These are phyloP conservation scores for Drosophila pruinosa DNA, from an alignment of 1,140 invertebrate species.

Conservation along the genomic window DNA sequence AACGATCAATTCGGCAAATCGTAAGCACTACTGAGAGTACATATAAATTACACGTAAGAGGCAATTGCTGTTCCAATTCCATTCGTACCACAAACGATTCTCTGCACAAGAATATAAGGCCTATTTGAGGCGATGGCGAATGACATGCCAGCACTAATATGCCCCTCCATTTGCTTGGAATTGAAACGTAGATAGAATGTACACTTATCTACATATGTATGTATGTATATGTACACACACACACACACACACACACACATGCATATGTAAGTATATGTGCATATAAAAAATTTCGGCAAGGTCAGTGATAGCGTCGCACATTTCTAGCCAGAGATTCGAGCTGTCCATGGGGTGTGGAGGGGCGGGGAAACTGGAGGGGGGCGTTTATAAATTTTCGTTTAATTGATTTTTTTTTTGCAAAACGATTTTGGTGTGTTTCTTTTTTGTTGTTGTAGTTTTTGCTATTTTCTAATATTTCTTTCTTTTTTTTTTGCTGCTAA, in stretches of 20 bases:
- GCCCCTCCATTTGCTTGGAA: too few relatives aligned
- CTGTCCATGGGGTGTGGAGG: background rate
- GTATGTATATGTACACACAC: too few relatives aligned
- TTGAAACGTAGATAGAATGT: background rate
- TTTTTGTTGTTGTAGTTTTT: too few relatives aligned
- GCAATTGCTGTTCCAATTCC: too few relatives aligned
- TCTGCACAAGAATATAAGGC: background rate
- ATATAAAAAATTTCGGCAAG: conserved; percentile 57
- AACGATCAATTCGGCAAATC: too few relatives aligned
- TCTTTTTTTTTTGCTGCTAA: conserved; percentile 17
- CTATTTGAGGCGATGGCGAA: too few relatives aligned
- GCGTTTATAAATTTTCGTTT: conserved; percentile 58
- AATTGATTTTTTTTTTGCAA: conserved; percentile 46
- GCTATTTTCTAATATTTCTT: conserved; percentile 20
- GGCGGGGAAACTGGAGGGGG: background rate
- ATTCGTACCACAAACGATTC: too few relatives aligned
- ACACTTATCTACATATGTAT: background rate
- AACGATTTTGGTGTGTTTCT: conserved; percentile 8
- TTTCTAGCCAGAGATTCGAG: conserved; percentile 8
- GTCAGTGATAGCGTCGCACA: conserved; percentile 62
- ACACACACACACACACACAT: background rate
- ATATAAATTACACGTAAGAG: too few relatives aligned
- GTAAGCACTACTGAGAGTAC: too few relatives aligned
- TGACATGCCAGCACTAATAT: background rate
- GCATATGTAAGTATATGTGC: background rate